phyloP scores from a whole-genome alignment of 2,113 vertebrate species.

The Chelonoidis abingdonii region DNA sequence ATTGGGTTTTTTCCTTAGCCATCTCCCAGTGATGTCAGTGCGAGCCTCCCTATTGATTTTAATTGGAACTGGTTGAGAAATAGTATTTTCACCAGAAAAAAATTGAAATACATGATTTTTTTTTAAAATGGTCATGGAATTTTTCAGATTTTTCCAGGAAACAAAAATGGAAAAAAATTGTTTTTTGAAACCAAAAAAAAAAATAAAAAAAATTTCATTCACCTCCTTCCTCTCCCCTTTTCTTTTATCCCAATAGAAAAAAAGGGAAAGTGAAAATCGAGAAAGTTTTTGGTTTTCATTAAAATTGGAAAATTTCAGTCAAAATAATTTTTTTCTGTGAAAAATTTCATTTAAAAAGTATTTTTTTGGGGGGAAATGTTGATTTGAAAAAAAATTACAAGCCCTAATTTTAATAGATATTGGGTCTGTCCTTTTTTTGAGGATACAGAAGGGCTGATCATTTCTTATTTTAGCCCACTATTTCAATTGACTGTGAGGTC shows the following conservation, averaged over 20 bases:
- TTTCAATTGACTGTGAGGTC: not conserved
- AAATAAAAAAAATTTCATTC: not conserved
- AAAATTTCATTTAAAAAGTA: not conserved
- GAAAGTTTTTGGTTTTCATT: slow-evolving; percentile 8
- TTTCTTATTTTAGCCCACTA: not conserved
- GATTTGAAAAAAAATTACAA: not conserved
- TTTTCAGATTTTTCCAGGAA: not conserved
- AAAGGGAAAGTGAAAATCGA: not conserved
- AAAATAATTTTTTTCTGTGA: not conserved
- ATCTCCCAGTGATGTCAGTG: not conserved
- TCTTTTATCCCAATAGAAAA: not conserved
- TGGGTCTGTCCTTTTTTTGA: not conserved
- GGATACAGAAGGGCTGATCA: not conserved
- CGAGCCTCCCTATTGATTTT: slow-evolving; percentile 38
- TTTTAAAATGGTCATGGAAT: not conserved
- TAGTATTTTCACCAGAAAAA: not conserved
- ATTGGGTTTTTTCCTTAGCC: not conserved
- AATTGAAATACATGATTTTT: not conserved
- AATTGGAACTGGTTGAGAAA: slow-evolving; percentile 29
- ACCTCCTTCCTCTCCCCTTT: not conserved
- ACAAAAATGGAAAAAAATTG: not conserved
- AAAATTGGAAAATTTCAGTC: not conserved
- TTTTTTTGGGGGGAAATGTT: rapidly evolving
- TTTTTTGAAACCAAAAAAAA: not conserved
- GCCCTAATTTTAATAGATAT: not conserved